phyloP scores from a whole-genome alignment of 2,888 invertebrate genomes.

The Pristionchus entomophagus region DNA sequence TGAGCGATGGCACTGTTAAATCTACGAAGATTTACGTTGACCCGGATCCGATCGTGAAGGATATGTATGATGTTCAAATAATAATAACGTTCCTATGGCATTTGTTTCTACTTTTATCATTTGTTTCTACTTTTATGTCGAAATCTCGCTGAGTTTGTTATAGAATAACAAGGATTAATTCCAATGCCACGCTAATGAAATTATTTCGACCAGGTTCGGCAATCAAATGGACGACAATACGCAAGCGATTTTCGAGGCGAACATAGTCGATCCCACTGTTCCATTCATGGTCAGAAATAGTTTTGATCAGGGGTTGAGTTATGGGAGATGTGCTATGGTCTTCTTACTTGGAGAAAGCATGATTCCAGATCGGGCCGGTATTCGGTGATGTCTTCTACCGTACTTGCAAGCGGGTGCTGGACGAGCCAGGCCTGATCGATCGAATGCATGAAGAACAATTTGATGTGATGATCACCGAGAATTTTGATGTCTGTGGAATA shows the following conservation, averaged over 20 bases:
- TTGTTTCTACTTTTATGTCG: not conserved
- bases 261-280: not conserved
- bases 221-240: not conserved
- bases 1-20: not conserved
- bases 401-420: not conserved
- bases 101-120: too few species aligned
- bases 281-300: not conserved
- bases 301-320: not conserved
- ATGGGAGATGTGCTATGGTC: too few species aligned
- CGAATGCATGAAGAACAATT: not conserved
- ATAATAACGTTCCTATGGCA: not conserved
- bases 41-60: not conserved
- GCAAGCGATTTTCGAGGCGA: not conserved
- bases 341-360: too few species aligned
- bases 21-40: not conserved
- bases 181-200: too few species aligned
- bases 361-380: not conserved
- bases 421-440: not conserved
- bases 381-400: not conserved
- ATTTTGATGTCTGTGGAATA: not conserved
- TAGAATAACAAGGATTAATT: too few species aligned
- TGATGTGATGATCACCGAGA: not conserved
- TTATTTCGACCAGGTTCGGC: too few species aligned
- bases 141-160: too few species aligned
- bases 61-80: not conserved